Evolutionary conservation across 2,113 vertebrate genomes (phyloP), one percentile per base, ranked within the genome.

Genomic region (Catharus bicknelli): DNA sequence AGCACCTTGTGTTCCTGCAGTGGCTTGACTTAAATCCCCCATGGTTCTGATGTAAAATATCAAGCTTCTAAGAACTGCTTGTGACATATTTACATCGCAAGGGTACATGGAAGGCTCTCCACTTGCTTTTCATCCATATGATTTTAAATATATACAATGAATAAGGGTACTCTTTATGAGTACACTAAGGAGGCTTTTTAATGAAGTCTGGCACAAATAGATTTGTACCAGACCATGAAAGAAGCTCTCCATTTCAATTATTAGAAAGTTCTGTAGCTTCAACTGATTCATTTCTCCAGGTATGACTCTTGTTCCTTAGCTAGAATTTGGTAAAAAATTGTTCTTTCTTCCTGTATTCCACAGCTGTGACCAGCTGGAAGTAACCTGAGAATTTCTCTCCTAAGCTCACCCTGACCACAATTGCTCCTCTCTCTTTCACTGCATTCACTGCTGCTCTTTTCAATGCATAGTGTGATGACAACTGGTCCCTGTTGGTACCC

Each of bases 71-170:
- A 74, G 45, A 72, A 48, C 9, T 40, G 2, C 9, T 59, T 61
- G 26, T 68, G 53, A 11, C 67, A 20, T 7, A 9, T 38, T 77
- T 68, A 58, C 7, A 29, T 50, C 26, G 22, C 0, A 0, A 47
- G 16, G 18, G 36, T 3, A 3, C 12, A 32, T 6, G 5, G 7
- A 50, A 90, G 48, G 18, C 3, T 63, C 13, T 72, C 27, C 10
- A 30, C 15, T 62, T 79, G 7, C 25, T 85, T 74, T 63, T 36
- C 54, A 32, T 89, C n/a, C 26, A 11, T 34, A 5, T 32, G 4
- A 27, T 63, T 90, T 81, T 59, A 73, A 63, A 53, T 50, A 50
- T 42, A 8, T n/a, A 6, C 7, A n/a, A 10, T 32, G 54, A 75
- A 67, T 85, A 75, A 66, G 26, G 20, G 5, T 36, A n/a, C 3